Conservation (phyloP, 1,140 invertebrate species). For the Cotesia glomerata region DNA sequence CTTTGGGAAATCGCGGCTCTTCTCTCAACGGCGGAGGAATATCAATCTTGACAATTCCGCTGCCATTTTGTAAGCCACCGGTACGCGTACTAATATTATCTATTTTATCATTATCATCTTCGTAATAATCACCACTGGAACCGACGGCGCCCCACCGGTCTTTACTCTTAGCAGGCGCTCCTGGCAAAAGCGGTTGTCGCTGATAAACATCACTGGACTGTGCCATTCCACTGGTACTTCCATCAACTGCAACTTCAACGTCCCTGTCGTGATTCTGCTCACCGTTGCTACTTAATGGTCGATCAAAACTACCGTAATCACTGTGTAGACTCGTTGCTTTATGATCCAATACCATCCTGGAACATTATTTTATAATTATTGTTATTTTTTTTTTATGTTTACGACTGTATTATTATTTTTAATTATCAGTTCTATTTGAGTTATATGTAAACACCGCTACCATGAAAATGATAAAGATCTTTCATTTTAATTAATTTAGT, state of each 20-base stretch:
- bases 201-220: conserved; percentile 64
- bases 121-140: conserved; percentile 56
- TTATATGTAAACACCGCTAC: too few relatives aligned
- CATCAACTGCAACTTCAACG: conserved; percentile 56
- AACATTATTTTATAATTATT: conserved; percentile 16
- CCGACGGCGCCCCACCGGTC: conserved; percentile 56
- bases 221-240: conserved; percentile 58
- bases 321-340: conserved; percentile 63
- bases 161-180: conserved; percentile 55
- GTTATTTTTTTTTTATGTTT: background rate
- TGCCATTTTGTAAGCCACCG: conserved; percentile 50
- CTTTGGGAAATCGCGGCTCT: conserved; percentile 72
- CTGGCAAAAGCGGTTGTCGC: conserved; percentile 62
- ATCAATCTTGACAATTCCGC: conserved; percentile 65
- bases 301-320: conserved; percentile 66
- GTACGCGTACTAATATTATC: conserved; percentile 49
- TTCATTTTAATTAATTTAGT: too few relatives aligned
- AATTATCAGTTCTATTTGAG: background rate
- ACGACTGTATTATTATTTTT: background rate
- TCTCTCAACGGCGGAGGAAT: conserved; percentile 66
- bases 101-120: conserved; percentile 60
- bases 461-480: too few relatives aligned
- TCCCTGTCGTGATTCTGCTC: conserved; percentile 53
- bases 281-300: conserved; percentile 46
- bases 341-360: conserved; percentile 67